phyloP scores from a whole-genome alignment of 2,888 invertebrate genomes.

The Coelinius sp. region DNA sequence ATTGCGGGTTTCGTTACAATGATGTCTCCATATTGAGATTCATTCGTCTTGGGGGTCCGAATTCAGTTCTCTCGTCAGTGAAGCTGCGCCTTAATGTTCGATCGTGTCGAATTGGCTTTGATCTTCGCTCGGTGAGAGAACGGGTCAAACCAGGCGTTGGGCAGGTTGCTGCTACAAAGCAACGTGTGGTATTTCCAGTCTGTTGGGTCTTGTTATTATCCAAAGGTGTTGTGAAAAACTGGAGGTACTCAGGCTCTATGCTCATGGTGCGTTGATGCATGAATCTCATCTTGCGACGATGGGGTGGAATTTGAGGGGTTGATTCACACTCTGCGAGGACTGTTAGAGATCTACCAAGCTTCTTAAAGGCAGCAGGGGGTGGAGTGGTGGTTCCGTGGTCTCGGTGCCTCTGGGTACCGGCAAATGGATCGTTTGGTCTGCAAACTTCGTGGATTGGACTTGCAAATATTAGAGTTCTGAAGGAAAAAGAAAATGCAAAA shows the following conservation, averaged over 20 bases:
- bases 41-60: conserved; percentile 50
- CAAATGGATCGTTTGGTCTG: conserved; percentile 76
- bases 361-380: conserved; percentile 74
- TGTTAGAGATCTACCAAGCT: conserved; percentile 75
- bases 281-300: conserved; percentile 23
- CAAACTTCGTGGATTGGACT: conserved; percentile 72
- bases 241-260: conserved; percentile 46
- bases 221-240: conserved; percentile 13
- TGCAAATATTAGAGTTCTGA: conserved; percentile 70
- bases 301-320: not conserved
- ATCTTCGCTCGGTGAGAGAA: conserved; percentile 73
- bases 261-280: conserved; percentile 52
- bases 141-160: conserved; percentile 71
- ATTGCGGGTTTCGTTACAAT: conserved; percentile 60
- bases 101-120: conserved; percentile 54
- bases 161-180: conserved; percentile 5
- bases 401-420: conserved; percentile 72
- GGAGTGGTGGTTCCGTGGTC: conserved; percentile 64
- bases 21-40: conserved; percentile 72
- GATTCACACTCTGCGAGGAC: conserved; percentile 27
- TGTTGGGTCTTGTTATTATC: not conserved
- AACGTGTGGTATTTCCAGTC: not conserved
- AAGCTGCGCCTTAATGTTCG: conserved; percentile 69
- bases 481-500: conserved; percentile 31
- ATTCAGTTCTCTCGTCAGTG: conserved; percentile 51